Conservation (phyloP, 2,888 invertebrate genomes). For the Tanypteryx hageni region DNA sequence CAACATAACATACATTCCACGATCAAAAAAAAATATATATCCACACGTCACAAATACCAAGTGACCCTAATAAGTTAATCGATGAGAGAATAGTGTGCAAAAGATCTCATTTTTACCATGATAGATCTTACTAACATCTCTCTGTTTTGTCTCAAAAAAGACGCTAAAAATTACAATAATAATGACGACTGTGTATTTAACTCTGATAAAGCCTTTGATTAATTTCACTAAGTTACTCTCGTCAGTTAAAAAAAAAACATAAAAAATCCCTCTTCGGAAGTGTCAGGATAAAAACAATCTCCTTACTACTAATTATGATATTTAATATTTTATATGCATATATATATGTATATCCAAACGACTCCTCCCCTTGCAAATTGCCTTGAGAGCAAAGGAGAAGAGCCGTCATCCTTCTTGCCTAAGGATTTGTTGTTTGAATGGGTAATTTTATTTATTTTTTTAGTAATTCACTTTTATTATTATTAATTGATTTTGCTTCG, state of each 20-base stretch:
- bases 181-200: not conserved
- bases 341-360: too few species aligned
- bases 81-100: constrained; percentile 3
- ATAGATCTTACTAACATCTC: not conserved
- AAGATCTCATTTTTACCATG: not conserved
- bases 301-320: not conserved
- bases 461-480: too few species aligned
- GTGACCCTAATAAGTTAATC: not conserved
- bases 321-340: not conserved
- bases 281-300: constrained; percentile 20
- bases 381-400: too few species aligned
- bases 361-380: too few species aligned
- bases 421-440: too few species aligned
- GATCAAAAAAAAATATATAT: constrained; percentile 1
- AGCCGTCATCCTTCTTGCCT: too few species aligned
- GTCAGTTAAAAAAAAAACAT: not conserved
- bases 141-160: constrained; percentile 37
- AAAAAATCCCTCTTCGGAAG: not conserved
- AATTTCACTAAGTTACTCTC: constrained; percentile 14
- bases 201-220: not conserved
- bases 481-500: too few species aligned
- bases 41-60: not conserved
- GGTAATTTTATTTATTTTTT: too few species aligned
- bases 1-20: constrained; percentile 25
- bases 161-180: constrained; percentile 47